phyloP scores from a whole-genome alignment of 2,888 invertebrate genomes.

The Melanargia galathea region DNA sequence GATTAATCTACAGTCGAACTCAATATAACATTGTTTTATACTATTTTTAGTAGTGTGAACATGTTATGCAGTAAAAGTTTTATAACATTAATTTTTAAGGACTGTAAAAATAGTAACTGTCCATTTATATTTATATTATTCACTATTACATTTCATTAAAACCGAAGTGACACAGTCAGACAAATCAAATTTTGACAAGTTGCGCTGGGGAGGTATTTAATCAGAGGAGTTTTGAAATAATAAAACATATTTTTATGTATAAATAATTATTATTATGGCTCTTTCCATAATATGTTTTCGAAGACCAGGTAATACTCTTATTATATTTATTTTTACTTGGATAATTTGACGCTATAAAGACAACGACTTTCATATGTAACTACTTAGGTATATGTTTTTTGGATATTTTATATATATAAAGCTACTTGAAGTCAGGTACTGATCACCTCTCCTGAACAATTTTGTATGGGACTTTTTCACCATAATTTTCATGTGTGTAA shows the following conservation, averaged over 20 bases:
- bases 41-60: too few species aligned
- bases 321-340: not conserved
- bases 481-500: too few species aligned
- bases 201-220: not conserved
- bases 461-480: too few species aligned
- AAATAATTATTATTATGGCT: constrained; percentile 6
- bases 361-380: too few species aligned
- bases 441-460: too few species aligned
- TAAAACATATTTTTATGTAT: not conserved
- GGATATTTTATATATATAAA: too few species aligned
- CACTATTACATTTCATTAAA: too few species aligned
- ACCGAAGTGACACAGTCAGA: not conserved
- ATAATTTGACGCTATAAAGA: not conserved
- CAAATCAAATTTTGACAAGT: not conserved
- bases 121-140: not conserved
- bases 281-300: constrained; percentile 4
- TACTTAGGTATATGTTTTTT: too few species aligned
- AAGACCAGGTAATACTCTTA: constrained; percentile 17
- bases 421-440: too few species aligned
- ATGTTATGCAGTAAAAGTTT: not conserved
- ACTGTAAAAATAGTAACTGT: not conserved
- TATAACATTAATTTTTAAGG: too few species aligned
- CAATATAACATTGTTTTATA: too few species aligned
- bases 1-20: too few species aligned
- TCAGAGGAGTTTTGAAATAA: not conserved